Evolutionary conservation across 2,888 invertebrate species (phyloP).

Genomic region (Chymomyza procnemis): DNA sequence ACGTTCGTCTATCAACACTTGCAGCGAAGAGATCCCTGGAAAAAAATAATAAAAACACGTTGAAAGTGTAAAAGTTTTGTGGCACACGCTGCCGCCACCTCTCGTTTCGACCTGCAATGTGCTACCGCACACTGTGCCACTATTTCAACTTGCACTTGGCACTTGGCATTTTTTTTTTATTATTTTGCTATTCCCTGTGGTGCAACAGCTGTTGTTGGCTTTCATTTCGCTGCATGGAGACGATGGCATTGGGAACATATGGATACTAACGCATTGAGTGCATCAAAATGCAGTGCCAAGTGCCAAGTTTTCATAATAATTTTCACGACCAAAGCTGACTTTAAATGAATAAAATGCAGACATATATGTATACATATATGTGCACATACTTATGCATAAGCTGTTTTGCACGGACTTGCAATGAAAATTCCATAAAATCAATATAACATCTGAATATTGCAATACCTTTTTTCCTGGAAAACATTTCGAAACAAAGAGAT

Average conservation of each 20-base stretch:
- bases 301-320: slow-evolving; percentile 27
- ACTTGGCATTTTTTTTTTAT: not conserved
- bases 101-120: not conserved
- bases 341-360: no score
- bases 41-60: slow-evolving; percentile 27
- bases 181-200: not conserved
- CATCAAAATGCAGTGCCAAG: slow-evolving; percentile 49
- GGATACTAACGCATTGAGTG: slow-evolving; percentile 19
- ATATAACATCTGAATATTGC: slow-evolving; percentile 24
- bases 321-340: not conserved
- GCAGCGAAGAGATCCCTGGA: not conserved
- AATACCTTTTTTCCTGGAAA: not conserved
- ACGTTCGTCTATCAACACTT: not conserved
- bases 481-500: not conserved
- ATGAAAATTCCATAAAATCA: slow-evolving; percentile 53
- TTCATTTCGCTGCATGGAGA: not conserved
- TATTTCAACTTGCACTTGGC: not conserved
- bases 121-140: not conserved
- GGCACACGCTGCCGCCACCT: not conserved
- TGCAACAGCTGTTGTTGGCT: not conserved
- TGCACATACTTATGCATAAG: not conserved
- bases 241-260: not conserved
- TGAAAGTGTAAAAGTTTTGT: slow-evolving; percentile 19
- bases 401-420: slow-evolving; percentile 32
- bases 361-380: not conserved